A percentile compares a stretch with the other conserved stretches of the same genome.
These are phyloP conservation scores for Pseudopipra pipra DNA, from an alignment of 2,113 vertebrate genomes.

Conservation along the genomic window DNA sequence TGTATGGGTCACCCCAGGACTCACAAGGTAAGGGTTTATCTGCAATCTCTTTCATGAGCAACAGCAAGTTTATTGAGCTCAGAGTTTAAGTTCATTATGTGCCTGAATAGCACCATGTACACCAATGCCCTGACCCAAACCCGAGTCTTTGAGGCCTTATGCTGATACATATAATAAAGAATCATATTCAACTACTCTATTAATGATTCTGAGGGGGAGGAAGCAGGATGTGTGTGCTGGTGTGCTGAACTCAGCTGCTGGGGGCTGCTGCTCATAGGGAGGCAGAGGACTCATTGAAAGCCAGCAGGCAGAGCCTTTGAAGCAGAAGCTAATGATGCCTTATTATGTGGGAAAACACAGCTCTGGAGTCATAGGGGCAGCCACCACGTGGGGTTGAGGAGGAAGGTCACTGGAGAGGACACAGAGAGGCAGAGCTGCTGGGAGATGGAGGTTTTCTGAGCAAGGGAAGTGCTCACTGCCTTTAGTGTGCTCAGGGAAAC, in stretches of 20 bases:
- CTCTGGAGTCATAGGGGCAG: neutral
- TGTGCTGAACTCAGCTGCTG: neutral
- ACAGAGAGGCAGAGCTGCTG: neutral
- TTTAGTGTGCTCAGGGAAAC: neutral
- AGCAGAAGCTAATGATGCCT: neutral
- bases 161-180: neutral
- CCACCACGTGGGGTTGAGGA: rapidly evolving
- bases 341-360: neutral
- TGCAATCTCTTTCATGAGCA: neutral
- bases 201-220: neutral
- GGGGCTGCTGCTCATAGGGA: neutral
- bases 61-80: neutral
- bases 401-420: neutral
- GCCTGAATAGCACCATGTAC: neutral
- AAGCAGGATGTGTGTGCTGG: neutral
- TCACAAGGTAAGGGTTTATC: neutral
- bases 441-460: neutral
- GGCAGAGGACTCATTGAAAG: neutral
- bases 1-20: neutral
- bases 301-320: neutral
- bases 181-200: neutral
- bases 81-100: neutral
- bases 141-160: neutral
- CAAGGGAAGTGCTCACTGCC: neutral
- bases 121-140: neutral